These are phyloP conservation scores for Hemibagrus guttatus DNA, from an alignment of 2,797 vertebrate genomes.

Conservation along the genomic window DNA sequence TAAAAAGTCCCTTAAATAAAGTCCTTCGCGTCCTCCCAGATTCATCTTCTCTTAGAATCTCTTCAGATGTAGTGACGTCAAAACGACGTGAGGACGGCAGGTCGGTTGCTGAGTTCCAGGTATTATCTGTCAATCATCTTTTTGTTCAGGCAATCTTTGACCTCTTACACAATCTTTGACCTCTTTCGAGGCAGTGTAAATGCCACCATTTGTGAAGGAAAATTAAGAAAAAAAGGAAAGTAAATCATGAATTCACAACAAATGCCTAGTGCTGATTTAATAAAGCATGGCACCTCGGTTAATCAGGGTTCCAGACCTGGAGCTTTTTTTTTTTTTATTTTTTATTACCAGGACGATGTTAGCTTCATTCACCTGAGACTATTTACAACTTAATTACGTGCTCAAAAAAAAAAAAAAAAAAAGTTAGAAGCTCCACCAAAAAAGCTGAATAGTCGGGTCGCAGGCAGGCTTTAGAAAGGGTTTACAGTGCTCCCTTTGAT, in stretches of 20 bases:
- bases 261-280: background rate
- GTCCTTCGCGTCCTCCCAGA: background rate
- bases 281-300: background rate
- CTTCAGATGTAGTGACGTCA: constrained; percentile 79
- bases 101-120: constrained; percentile 59
- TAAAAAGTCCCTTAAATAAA: background rate
- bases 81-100: constrained; percentile 61
- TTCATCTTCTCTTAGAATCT: constrained; percentile 51
- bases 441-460: constrained; percentile 2
- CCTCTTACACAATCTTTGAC: constrained; percentile 33
- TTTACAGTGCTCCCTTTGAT: constrained; percentile 33
- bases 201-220: background rate
- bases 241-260: background rate
- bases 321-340: background rate
- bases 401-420: background rate
- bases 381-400: constrained; percentile 7
- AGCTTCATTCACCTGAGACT: background rate
- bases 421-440: background rate
- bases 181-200: constrained; percentile 4
- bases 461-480: constrained; percentile 18
- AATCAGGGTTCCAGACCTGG: background rate
- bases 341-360: background rate
- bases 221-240: background rate
- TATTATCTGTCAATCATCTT: constrained; percentile 66
- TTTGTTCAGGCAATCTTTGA: constrained; percentile 36